These are phyloP conservation scores for Calvadosia cruxmelitensis DNA, from an alignment of 30 jellyfish, hydroid and myxozoan genomes.

Conservation along the genomic window DNA sequence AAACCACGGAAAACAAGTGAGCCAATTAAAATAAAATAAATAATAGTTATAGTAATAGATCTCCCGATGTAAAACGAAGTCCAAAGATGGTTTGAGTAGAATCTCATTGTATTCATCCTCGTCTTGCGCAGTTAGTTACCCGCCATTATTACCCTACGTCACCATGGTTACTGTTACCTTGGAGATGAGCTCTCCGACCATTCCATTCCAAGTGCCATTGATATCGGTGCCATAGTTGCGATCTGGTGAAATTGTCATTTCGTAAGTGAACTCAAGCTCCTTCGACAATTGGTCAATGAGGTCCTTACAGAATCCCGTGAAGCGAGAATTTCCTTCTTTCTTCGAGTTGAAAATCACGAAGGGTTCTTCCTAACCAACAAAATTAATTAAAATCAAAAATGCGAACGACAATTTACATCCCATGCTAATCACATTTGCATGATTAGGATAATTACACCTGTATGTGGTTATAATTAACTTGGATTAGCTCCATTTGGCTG, in stretches of 20 bases:
- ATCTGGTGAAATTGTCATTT: slow-evolving; percentile 36
- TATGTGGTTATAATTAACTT: no score
- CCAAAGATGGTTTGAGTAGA: no score
- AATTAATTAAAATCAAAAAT: no score
- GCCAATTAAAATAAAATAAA: no score
- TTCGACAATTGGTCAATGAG: slow-evolving; percentile 32
- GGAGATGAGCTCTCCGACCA: slow-evolving; percentile 68
- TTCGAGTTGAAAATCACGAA: slow-evolving; percentile 42
- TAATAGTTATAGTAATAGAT: no score
- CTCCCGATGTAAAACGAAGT: no score
- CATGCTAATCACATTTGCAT: no score
- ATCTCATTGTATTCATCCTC: no score
- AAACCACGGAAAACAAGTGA: no score
- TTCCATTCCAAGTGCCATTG: slow-evolving; percentile 85
- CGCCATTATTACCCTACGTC: not conserved
- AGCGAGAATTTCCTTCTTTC: slow-evolving; percentile 39
- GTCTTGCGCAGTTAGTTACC: no score
- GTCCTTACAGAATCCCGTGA: slow-evolving; percentile 56
- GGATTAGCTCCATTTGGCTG: no score
- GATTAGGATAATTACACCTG: no score
- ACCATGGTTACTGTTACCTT: slow-evolving; percentile 20
- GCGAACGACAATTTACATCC: not conserved
- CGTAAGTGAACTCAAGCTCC: slow-evolving; percentile 54
- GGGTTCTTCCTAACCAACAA: slow-evolving; percentile 35
- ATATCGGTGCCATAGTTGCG: slow-evolving; percentile 9